Conservation (phyloP, 2,113 vertebrate species). For the Vanacampus margaritifer region DNA sequence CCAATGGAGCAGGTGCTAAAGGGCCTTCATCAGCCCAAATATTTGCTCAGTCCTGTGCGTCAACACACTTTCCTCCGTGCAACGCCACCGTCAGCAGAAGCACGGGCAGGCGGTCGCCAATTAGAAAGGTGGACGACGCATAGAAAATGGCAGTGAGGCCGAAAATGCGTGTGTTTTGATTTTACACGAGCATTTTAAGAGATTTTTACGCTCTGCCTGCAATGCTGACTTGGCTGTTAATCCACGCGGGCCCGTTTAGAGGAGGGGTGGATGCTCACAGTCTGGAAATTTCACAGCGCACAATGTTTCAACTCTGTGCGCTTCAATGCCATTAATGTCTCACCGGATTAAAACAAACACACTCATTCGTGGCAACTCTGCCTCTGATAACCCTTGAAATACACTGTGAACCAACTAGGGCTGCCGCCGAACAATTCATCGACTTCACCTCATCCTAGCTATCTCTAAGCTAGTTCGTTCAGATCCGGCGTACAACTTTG, state of each 20-base stretch:
- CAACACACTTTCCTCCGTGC: slow-evolving; percentile 5
- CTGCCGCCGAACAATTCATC: too few relatives aligned
- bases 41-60: not conserved
- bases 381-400: not conserved
- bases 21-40: slow-evolving; percentile 3
- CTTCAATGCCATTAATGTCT: slow-evolving; percentile 55
- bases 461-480: too few relatives aligned
- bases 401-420: too few relatives aligned
- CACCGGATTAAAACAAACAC: slow-evolving; percentile 56
- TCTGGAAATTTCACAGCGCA: slow-evolving; percentile 31
- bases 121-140: not conserved
- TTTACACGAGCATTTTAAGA: slow-evolving; percentile 7
- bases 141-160: not conserved
- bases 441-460: too few relatives aligned
- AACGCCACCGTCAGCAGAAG: not conserved
- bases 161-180: not conserved
- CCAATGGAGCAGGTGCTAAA: slow-evolving; percentile 18
- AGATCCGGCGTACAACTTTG: too few relatives aligned
- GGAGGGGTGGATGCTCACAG: slow-evolving; percentile 27
- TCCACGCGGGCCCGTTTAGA: slow-evolving; percentile 49
- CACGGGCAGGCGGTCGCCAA: not conserved
- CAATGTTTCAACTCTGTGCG: slow-evolving; percentile 34
- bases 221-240: slow-evolving; percentile 54
- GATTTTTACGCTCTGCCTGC: slow-evolving; percentile 30
- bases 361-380: slow-evolving; percentile 25